Evolutionary conservation across 2,113 vertebrate genomes (phyloP).

Genomic region (Oreochromis niloticus): DNA sequence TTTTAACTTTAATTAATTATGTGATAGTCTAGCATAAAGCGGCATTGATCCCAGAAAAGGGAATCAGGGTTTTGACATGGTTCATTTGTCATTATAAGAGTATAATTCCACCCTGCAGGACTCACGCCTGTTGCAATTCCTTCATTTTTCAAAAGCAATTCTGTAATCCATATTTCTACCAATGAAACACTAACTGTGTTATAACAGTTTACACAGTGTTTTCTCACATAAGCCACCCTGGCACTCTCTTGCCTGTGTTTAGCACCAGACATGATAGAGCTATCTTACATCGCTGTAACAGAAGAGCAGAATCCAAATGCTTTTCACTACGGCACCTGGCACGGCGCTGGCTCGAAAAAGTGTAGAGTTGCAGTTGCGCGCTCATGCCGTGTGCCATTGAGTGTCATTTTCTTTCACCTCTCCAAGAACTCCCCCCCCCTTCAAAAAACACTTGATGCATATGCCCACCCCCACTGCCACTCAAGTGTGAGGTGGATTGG

Average conservation of each 20-base stretch:
- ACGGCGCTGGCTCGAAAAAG: background rate
- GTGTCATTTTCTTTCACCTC: background rate
- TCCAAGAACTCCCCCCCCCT: background rate
- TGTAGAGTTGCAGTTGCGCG: background rate
- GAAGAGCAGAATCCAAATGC: slow-evolving; percentile 25
- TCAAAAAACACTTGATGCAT: background rate
- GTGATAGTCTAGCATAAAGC: background rate
- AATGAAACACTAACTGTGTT: slow-evolving; percentile 13
- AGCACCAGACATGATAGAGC: slow-evolving; percentile 10
- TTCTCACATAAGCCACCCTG: slow-evolving; percentile 6
- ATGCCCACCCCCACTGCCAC: background rate
- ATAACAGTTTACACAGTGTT: slow-evolving; percentile 41
- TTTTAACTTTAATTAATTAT: slow-evolving; percentile 19
- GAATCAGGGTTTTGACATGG: slow-evolving; percentile 14
- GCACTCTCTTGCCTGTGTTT: slow-evolving; percentile 9
- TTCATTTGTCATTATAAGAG: background rate
- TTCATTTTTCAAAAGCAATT: background rate
- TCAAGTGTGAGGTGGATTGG: slow-evolving; percentile 20
- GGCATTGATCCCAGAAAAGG: slow-evolving; percentile 4
- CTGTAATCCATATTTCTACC: slow-evolving; percentile 35
- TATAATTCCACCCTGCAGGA: background rate
- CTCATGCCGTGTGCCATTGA: background rate
- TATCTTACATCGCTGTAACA: background rate
- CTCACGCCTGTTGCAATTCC: background rate
- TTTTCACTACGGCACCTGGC: slow-evolving; percentile 5